Base-by-base conservation (phyloP, 2,888 invertebrate genomes). In the Physocephala rufipes region DNA sequence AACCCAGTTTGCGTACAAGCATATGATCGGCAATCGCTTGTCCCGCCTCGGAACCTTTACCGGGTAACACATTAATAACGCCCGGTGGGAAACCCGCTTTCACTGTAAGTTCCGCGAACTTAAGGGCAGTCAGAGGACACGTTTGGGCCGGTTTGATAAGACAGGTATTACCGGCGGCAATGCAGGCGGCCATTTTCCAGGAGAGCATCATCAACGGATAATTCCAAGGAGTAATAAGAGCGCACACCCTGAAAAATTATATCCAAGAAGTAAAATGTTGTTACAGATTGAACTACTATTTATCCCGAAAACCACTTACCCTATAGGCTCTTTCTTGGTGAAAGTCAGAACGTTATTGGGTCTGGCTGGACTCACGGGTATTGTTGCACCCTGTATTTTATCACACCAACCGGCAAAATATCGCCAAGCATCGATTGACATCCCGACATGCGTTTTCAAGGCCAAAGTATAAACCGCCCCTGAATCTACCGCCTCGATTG, bases 191-290 rank as follows among this genome's bases (percentile, higher is more conserved):
- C 96, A 97, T 96, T 86, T 98, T 98, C 97, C 97, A 98, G 0
- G 96, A 95, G 15, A 98, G 87, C 98, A 98, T 99, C 98, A 99
- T 98, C 13, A 99, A 87, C 0, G 98, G 98, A 85, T 98, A 99
- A 86, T 98, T 98, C 98, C 98, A 99, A 0, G 98, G 97, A 0
- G 97, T 97, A 19, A 98, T 91, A 19, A 98, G 87, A 0, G 93
- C 97, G 80, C 95, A 96, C 2, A 98, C 97, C 0, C 96, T 91
- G 79, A 85, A 75, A 55, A 47, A 21, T 36, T 26, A 47, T 1
- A 55, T 26, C 36, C 51, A 36, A 51, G 55, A n/a, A 24, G 28
- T 21, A n/a, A 55, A 45, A 49, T 13, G 55, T 47, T 1, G 15
- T 21, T 5, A 45, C n/a, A 30, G 21, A 61, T 43, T 43, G 12